A percentile compares a stretch with the other conserved stretches of the same genome.
Evolutionary conservation across 2,797 vertebrate species (phyloP).

Genomic region (Microtus obscurus): DNA sequence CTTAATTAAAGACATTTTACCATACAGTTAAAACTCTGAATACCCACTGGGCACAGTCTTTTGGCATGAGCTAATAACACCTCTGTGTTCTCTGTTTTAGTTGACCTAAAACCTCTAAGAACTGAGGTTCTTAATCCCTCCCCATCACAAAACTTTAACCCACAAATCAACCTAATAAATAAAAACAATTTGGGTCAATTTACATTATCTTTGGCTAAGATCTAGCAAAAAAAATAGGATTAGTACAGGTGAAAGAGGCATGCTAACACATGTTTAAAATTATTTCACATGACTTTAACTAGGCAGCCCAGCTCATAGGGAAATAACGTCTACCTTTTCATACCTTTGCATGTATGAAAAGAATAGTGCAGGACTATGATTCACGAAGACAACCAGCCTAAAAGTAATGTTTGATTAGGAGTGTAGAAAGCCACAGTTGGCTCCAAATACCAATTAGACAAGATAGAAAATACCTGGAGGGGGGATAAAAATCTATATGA

Average conservation of each 20-base stretch:
- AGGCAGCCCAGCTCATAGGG: constrained; percentile 13
- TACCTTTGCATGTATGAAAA: constrained; percentile 30
- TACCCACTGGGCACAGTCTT: not conserved
- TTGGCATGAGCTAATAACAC: constrained; percentile 42
- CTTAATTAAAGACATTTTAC: constrained; percentile 49
- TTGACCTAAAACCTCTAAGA: constrained; percentile 41
- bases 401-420: constrained; percentile 25
- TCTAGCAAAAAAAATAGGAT: not conserved
- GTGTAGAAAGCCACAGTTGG: not conserved
- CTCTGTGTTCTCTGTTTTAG: not conserved
- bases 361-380: not conserved
- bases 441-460: not conserved
- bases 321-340: constrained; percentile 41
- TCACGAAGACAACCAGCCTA: constrained; percentile 4
- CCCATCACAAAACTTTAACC: constrained; percentile 28
- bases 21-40: not conserved
- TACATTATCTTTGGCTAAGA: constrained; percentile 50
- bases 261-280: not conserved
- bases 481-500: not conserved
- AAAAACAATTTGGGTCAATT: not conserved
- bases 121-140: constrained; percentile 7
- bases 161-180: constrained; percentile 59
- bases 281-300: constrained; percentile 10
- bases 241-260: not conserved
- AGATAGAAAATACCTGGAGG: not conserved